A percentile compares a stretch with the other conserved stretches of the same genome.
Evolutionary conservation across 2,797 vertebrate species (phyloP).

Genomic region (Chromis chromis): DNA sequence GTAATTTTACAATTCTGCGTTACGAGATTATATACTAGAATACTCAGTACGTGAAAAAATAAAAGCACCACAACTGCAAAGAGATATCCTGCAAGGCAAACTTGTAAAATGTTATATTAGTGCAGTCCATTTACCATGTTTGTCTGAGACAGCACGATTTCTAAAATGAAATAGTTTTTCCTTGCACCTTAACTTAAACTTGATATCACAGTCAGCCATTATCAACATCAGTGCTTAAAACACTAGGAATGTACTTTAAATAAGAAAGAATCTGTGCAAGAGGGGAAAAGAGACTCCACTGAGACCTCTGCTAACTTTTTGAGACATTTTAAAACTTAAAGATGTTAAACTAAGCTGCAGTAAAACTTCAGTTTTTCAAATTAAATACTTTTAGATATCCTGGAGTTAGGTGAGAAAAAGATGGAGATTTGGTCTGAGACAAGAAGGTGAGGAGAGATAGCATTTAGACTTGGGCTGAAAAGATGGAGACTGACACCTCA

Average conservation of each 20-base stretch:
- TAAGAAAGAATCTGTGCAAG: background rate
- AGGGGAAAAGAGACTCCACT: background rate
- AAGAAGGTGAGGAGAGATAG: slow-evolving; percentile 12
- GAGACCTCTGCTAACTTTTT: background rate
- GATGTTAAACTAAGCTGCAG: slow-evolving; percentile 1
- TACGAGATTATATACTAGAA: no score
- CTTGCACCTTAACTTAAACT: no score
- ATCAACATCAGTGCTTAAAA: no score
- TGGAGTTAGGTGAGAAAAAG: background rate
- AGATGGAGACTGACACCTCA: slow-evolving; percentile 72
- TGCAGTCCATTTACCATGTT: no score
- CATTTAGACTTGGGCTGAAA: slow-evolving; percentile 74
- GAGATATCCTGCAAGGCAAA: no score
- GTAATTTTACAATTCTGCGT: background rate
- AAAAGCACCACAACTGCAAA: no score
- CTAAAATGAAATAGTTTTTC: no score
- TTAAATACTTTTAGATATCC: slow-evolving; percentile 31
- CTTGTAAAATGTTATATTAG: no score
- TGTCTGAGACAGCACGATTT: no score
- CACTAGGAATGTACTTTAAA: background rate
- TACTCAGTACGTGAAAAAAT: no score
- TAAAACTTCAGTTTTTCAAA: slow-evolving; percentile 29
- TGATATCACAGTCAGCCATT: no score
- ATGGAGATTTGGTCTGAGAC: slow-evolving; percentile 24
- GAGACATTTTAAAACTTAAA: background rate